phyloP scores from a whole-genome alignment of 2,888 invertebrate species.

The Corythucha ciliata region DNA sequence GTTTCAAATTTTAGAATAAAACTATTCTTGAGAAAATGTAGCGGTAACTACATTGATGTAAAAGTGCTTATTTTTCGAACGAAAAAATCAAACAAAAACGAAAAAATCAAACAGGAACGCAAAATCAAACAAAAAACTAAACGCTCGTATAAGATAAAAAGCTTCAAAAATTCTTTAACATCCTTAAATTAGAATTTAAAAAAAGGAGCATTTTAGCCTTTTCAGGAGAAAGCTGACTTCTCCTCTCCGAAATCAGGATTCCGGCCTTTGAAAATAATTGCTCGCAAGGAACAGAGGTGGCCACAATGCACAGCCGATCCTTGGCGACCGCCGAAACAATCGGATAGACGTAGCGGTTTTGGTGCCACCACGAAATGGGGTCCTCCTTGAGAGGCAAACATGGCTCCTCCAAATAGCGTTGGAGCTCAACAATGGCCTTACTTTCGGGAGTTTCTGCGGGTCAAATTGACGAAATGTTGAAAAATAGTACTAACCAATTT shows the following conservation, averaged over 20 bases:
- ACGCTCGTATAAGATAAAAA: too few species aligned
- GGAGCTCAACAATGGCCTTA: slow-evolving; percentile 16
- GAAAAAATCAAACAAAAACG: too few species aligned
- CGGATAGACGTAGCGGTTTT: slow-evolving; percentile 18
- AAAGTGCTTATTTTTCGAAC: too few species aligned
- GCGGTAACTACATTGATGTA: too few species aligned
- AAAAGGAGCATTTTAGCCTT: slow-evolving; percentile 20
- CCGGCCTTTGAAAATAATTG: slow-evolving; percentile 21
- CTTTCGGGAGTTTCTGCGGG: slow-evolving; percentile 15
- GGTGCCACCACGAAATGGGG: slow-evolving; percentile 19
- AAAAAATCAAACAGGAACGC: too few species aligned
- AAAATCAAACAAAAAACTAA: too few species aligned
- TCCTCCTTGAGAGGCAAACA: neutral
- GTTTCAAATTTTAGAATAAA: too few species aligned
- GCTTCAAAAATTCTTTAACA: too few species aligned
- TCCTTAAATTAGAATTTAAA: slow-evolving; percentile 16
- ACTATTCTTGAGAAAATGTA: too few species aligned
- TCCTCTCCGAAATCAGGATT: slow-evolving; percentile 10
- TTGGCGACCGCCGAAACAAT: neutral
- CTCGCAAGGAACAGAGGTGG: slow-evolving; percentile 22
- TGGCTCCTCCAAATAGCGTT: slow-evolving; percentile 17
- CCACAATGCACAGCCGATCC: slow-evolving; percentile 9
- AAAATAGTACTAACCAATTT: too few species aligned
- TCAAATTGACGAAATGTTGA: too few species aligned
- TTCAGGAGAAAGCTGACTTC: slow-evolving; percentile 5